Conservation (phyloP, 2,888 invertebrate species). For the Byasa hedistus region DNA sequence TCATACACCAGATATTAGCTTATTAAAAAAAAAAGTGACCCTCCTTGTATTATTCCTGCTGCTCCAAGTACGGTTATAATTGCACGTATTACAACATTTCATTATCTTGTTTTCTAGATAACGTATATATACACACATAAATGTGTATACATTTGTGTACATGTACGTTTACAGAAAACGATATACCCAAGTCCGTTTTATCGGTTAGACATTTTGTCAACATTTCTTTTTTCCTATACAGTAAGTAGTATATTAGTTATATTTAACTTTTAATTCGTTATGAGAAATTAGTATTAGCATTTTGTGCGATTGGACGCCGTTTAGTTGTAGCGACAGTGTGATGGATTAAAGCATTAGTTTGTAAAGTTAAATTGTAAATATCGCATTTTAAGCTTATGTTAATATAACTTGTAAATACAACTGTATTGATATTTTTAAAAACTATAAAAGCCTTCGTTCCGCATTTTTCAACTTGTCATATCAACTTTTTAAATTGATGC, state of each 20-base stretch:
- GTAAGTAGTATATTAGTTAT: neutral
- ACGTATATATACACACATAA: neutral
- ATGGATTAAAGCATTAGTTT: slow-evolving; percentile 1
- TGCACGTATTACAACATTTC: neutral
- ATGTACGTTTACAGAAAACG: neutral
- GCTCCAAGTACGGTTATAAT: too few species aligned
- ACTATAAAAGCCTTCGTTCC: neutral
- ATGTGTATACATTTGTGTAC: too few species aligned
- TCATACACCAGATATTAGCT: too few species aligned
- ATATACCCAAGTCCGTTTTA: neutral
- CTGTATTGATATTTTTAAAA: slow-evolving; percentile 9
- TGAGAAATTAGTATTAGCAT: slow-evolving; percentile 8
- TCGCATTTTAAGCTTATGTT: slow-evolving; percentile 17
- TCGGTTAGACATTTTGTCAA: neutral
- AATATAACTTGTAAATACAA: slow-evolving; percentile 17
- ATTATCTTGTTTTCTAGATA: neutral
- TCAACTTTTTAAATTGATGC: neutral
- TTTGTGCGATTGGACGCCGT: slow-evolving; percentile 5
- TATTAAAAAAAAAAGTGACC: too few species aligned
- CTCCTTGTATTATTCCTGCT: too few species aligned
- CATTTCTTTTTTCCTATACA: neutral
- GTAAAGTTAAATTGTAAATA: slow-evolving; percentile 26
- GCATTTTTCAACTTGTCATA: neutral
- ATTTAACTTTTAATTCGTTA: neutral
- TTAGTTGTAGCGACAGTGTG: slow-evolving; percentile 7